phyloP scores from a whole-genome alignment of 2,797 vertebrate species.

The Parauchenoglanis punctatus region DNA sequence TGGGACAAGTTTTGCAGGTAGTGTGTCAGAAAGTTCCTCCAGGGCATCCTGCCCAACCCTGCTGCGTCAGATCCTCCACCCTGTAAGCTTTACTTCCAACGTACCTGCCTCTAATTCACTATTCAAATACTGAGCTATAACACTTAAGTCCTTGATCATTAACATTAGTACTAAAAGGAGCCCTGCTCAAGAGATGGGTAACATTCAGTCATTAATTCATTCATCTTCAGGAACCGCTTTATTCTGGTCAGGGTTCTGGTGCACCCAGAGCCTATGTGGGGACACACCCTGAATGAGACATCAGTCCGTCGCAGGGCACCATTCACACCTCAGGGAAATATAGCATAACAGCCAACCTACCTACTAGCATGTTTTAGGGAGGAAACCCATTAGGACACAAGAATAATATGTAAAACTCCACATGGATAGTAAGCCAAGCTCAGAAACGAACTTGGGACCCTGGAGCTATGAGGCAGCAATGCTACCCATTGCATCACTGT shows the following conservation, averaged over 20 bases:
- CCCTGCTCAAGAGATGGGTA: background rate
- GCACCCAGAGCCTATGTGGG: background rate
- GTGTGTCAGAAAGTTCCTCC: slow-evolving; percentile 4
- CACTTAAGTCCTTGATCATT: background rate
- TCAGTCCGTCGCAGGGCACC: background rate
- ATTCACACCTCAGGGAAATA: background rate
- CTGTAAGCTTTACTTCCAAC: background rate
- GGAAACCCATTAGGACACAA: background rate
- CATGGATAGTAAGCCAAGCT: background rate
- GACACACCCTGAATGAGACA: background rate
- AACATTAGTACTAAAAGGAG: background rate
- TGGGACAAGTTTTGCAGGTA: slow-evolving; percentile 49
- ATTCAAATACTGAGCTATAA: background rate
- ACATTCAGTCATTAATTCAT: background rate
- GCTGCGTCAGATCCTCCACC: background rate
- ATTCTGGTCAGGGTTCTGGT: background rate
- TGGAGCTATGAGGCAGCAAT: background rate
- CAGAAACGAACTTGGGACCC: background rate
- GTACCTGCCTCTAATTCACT: background rate
- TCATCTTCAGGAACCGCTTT: background rate
- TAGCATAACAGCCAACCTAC: background rate
- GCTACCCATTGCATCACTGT: background rate
- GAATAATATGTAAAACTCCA: background rate
- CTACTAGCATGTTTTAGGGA: background rate
- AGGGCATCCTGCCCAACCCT: slow-evolving; percentile 17